These are phyloP conservation scores for Amblyopsis rosae DNA, from an alignment of 2,113 vertebrate genomes.

Conservation along the genomic window DNA sequence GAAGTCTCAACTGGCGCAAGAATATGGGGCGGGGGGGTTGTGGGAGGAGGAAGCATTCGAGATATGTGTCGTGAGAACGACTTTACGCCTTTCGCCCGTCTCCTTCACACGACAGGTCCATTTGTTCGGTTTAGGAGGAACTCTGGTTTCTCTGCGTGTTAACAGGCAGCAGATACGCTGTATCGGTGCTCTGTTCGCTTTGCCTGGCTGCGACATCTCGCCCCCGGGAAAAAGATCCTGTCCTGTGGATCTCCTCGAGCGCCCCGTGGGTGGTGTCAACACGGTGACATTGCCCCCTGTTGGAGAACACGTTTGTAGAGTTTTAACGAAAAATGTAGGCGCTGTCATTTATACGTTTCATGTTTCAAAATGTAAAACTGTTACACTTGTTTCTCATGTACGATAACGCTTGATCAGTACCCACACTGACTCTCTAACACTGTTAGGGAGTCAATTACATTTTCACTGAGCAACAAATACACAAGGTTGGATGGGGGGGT, in stretches of 20 bases:
- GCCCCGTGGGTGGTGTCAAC: background rate
- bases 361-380: no score
- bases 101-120: slow-evolving; percentile 67
- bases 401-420: no score
- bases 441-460: no score
- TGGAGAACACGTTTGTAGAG: background rate
- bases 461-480: no score
- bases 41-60: slow-evolving; percentile 74
- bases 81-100: slow-evolving; percentile 44
- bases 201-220: slow-evolving; percentile 32
- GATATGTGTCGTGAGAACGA: slow-evolving; percentile 62
- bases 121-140: slow-evolving; percentile 74
- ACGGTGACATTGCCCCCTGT: background rate
- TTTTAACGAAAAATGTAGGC: no score
- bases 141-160: slow-evolving; percentile 53
- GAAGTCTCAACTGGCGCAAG: slow-evolving; percentile 74
- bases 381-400: no score
- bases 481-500: no score
- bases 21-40: slow-evolving; percentile 72
- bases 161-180: slow-evolving; percentile 63
- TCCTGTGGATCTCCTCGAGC: background rate
- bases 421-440: no score
- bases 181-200: slow-evolving; percentile 56
- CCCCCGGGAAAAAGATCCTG: slow-evolving; percentile 28
- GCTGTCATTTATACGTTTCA: no score